Conservation (phyloP, 2,797 vertebrate species). For the Lagocephalus sceleratus region DNA sequence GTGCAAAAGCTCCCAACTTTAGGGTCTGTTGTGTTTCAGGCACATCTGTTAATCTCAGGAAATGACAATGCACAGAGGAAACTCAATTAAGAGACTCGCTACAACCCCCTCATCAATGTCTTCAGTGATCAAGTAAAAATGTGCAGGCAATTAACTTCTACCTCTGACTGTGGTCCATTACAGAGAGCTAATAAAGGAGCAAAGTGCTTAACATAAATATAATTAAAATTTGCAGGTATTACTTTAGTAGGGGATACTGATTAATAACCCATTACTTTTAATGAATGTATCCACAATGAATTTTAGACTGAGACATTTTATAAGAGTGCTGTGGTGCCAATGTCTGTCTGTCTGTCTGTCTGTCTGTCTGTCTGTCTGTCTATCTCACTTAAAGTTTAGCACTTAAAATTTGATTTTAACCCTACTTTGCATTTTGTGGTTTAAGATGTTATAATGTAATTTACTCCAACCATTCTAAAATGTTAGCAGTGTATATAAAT, state of each 20-base stretch:
- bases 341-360: too few species aligned
- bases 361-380: too few species aligned
- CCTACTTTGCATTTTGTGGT: too few species aligned
- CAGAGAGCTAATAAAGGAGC: constrained; percentile 48
- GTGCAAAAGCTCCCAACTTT: constrained; percentile 37
- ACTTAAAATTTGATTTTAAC: too few species aligned
- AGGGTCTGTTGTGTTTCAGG: constrained; percentile 33
- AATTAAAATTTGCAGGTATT: constrained; percentile 62
- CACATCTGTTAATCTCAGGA: constrained; percentile 49
- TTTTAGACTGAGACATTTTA: constrained; percentile 15
- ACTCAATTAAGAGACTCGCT: constrained; percentile 44
- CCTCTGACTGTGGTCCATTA: constrained; percentile 37
- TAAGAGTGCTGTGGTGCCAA: too few species aligned
- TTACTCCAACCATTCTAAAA: too few species aligned
- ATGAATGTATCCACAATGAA: constrained; percentile 59
- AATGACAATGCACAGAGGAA: constrained; percentile 35
- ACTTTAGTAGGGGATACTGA: constrained; percentile 52
- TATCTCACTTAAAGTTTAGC: too few species aligned
- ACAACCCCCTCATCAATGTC: constrained; percentile 49
- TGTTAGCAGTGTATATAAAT: too few species aligned
- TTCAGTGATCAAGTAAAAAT: constrained; percentile 46
- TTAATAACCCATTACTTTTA: constrained; percentile 63
- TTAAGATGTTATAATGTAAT: too few species aligned
- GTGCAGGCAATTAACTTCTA: constrained; percentile 50
- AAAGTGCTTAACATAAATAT: constrained; percentile 63